Percentiles rank a stretch among this genome's conserved stretches.
These are phyloP conservation scores for Philonicus albiceps DNA, from an alignment of 2,888 invertebrate genomes.

Conservation along the genomic window DNA sequence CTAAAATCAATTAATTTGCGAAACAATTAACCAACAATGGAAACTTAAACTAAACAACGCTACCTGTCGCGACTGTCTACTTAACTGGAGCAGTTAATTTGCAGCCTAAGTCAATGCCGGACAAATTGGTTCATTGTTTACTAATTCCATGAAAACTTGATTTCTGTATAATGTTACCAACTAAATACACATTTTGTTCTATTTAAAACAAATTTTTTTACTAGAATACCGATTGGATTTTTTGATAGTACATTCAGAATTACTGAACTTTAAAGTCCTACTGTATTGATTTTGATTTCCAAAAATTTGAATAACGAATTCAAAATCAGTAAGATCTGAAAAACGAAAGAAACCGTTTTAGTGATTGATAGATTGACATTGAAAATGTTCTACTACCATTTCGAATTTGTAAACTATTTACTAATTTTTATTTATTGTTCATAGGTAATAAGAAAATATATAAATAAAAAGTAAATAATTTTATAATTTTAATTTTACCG, in stretches of 20 bases:
- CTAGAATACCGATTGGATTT: no score
- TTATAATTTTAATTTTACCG: no score
- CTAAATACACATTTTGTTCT: not conserved
- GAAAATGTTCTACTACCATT: no score
- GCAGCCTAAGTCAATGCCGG: not conserved
- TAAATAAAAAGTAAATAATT: no score
- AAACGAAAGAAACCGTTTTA: no score
- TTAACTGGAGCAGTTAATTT: not conserved
- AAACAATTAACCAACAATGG: constrained; percentile 9
- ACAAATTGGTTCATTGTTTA: constrained; percentile 6
- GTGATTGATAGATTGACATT: not conserved
- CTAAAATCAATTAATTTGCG: not conserved
- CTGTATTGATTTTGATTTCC: not conserved
- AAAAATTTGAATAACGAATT: not conserved
- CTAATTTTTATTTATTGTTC: no score
- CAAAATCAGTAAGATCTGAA: no score
- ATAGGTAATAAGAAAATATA: no score
- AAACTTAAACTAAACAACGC: not conserved
- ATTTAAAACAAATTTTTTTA: not conserved
- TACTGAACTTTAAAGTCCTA: no score
- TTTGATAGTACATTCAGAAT: no score
- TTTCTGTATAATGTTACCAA: not conserved
- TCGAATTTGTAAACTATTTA: no score
- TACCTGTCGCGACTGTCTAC: not conserved
- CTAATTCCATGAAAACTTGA: not conserved